A percentile compares a stretch with the other conserved stretches of the same genome.
Conservation (phyloP, 2,888 invertebrate genomes). For the Drosophila anomalata region DNA sequence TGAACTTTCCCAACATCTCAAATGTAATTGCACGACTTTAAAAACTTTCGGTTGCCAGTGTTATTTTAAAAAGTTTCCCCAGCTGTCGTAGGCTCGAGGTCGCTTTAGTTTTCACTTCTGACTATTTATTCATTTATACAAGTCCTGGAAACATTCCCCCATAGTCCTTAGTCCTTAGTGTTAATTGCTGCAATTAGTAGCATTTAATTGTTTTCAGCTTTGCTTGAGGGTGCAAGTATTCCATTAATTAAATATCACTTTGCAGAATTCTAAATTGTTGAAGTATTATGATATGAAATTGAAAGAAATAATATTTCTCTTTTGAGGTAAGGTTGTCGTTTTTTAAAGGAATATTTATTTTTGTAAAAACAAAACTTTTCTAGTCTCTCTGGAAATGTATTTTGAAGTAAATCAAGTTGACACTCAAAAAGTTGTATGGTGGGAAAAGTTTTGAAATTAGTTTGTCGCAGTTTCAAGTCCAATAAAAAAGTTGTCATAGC, state of each 20-base stretch:
- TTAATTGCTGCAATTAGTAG: constrained; percentile 40
- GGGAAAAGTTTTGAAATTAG: constrained; percentile 65
- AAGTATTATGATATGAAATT: background rate
- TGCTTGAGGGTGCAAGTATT: constrained; percentile 22
- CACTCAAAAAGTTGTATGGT: background rate
- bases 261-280: constrained; percentile 1
- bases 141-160: constrained; percentile 18
- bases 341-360: constrained; percentile 4
- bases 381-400: constrained; percentile 18
- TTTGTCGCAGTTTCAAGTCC: constrained; percentile 27
- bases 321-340: background rate
- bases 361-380: constrained; percentile 8
- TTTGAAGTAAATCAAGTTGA: constrained; percentile 48
- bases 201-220: constrained; percentile 39
- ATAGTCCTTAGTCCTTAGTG: constrained; percentile 17
- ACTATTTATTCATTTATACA: constrained; percentile 22
- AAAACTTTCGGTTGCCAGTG: constrained; percentile 41
- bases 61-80: constrained; percentile 31
- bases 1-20: constrained; percentile 66
- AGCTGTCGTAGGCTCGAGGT: constrained; percentile 13
- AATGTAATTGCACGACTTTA: constrained; percentile 58
- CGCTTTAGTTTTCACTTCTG: constrained; percentile 4
- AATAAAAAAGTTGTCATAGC: constrained; percentile 18
- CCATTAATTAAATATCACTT: constrained; percentile 32
- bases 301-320: background rate